Conservation (phyloP, 2,797 vertebrate genomes). For the Delichon dasypus region DNA sequence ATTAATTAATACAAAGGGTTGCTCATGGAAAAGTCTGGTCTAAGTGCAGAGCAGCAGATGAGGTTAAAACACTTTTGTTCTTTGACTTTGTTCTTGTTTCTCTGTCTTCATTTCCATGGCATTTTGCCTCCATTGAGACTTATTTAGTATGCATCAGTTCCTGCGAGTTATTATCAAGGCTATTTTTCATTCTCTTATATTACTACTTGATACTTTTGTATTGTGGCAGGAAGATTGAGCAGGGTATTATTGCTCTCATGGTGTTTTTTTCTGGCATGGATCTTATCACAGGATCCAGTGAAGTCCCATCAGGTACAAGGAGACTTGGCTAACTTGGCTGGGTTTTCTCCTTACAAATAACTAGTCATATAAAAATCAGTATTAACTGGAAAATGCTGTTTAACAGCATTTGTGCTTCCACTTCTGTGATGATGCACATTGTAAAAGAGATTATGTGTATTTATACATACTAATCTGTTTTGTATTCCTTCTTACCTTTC, state of each 20-base stretch:
- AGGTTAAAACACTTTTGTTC: slow-evolving; percentile 35
- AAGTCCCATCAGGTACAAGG: not conserved
- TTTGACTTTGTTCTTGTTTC: slow-evolving; percentile 40
- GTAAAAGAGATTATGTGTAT: not conserved
- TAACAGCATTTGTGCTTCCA: not conserved
- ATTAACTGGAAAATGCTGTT: not conserved
- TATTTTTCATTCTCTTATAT: slow-evolving; percentile 46
- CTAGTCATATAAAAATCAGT: not conserved
- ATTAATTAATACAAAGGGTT: slow-evolving; percentile 18
- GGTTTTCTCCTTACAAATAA: not conserved
- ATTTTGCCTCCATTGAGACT: slow-evolving; percentile 34
- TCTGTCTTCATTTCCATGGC: slow-evolving; percentile 33
- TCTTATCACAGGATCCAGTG: not conserved
- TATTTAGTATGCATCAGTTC: slow-evolving; percentile 27
- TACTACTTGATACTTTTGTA: slow-evolving; percentile 19
- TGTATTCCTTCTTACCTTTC: not conserved
- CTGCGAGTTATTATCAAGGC: slow-evolving; percentile 33
- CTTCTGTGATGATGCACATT: not conserved
- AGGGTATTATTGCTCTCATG: not conserved
- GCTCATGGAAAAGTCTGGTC: not conserved
- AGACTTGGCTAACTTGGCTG: not conserved
- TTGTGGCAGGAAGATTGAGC: slow-evolving; percentile 21
- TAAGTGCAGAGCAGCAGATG: not conserved
- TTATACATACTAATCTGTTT: not conserved
- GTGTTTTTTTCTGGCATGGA: slow-evolving; percentile 1